Conservation (phyloP, 2,113 vertebrate genomes). For the Bufo bufo region DNA sequence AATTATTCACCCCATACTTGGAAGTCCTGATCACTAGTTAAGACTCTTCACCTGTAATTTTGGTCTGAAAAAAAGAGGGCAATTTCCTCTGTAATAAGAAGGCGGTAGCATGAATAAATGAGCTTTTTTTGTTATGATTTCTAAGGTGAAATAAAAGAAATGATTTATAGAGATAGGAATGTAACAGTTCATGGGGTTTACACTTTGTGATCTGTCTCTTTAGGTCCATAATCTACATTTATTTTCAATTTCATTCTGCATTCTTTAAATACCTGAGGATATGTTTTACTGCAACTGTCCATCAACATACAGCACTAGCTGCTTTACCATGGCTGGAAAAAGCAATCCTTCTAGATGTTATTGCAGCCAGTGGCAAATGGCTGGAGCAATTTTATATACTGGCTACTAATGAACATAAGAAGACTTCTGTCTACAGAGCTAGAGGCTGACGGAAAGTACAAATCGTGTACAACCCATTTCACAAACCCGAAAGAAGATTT, state of each 20-base stretch:
- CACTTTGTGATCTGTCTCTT: conserved; percentile 21
- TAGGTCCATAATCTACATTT: conserved; percentile 22
- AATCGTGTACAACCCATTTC: neutral
- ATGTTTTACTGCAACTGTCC: conserved; percentile 20
- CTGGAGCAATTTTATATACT: neutral
- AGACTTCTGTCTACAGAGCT: neutral
- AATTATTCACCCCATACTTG: neutral
- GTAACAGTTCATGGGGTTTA: neutral
- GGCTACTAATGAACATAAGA: neutral
- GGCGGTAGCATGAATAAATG: neutral
- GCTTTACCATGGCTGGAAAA: neutral
- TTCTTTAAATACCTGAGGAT: conserved; percentile 21
- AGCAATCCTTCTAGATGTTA: neutral
- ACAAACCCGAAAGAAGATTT: neutral
- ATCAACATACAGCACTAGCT: neutral
- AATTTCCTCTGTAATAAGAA: conserved; percentile 31
- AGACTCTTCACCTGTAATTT: neutral
- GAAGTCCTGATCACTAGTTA: neutral
- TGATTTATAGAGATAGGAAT: conserved; percentile 13
- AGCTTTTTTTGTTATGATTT: neutral
- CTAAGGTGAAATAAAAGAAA: neutral
- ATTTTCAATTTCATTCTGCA: conserved; percentile 21
- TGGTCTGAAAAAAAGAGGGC: neutral
- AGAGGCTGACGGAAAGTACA: too few species aligned
- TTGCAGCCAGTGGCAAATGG: neutral